These are phyloP conservation scores for Cryptoblepharus egeriae DNA, from an alignment of 2,797 vertebrate species.

Conservation along the genomic window DNA sequence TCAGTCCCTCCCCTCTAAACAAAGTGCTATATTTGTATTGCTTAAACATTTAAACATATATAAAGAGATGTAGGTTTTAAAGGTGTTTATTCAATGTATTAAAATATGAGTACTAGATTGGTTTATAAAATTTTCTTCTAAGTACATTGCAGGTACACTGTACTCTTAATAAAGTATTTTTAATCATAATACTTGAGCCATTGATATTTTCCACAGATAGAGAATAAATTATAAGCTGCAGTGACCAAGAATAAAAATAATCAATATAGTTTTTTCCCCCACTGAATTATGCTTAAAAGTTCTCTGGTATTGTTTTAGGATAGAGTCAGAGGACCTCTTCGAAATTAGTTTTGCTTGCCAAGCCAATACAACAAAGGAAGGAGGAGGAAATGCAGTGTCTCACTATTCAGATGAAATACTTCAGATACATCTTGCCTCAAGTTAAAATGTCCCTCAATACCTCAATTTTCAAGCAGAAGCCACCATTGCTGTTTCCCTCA, in stretches of 20 bases:
- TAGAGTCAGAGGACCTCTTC: not conserved
- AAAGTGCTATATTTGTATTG: conserved; percentile 72
- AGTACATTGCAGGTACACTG: conserved; percentile 78
- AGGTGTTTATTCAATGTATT: conserved; percentile 70
- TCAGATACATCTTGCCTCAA: not conserved
- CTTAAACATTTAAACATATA: conserved; percentile 77
- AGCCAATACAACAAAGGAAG: no score
- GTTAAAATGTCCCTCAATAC: not conserved
- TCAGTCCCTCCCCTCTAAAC: conserved; percentile 53
- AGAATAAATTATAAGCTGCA: not conserved
- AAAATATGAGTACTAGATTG: conserved; percentile 57
- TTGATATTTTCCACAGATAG: conserved; percentile 4
- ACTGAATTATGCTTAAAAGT: not conserved
- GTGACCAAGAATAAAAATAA: not conserved
- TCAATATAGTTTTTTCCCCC: not conserved
- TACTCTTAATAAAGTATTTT: conserved; percentile 76
- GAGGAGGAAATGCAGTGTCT: no score
- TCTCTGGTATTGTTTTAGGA: not conserved
- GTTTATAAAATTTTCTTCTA: conserved; percentile 65
- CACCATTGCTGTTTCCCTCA: not conserved
- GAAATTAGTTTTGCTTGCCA: no score
- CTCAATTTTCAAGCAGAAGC: no score
- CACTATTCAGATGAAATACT: no score
- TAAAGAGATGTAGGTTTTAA: conserved; percentile 78
- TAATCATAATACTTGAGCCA: conserved; percentile 56